A percentile compares a stretch with the other conserved stretches of the same genome.
Conservation (phyloP, 2,797 vertebrate genomes). For the Parambassis ranga region DNA sequence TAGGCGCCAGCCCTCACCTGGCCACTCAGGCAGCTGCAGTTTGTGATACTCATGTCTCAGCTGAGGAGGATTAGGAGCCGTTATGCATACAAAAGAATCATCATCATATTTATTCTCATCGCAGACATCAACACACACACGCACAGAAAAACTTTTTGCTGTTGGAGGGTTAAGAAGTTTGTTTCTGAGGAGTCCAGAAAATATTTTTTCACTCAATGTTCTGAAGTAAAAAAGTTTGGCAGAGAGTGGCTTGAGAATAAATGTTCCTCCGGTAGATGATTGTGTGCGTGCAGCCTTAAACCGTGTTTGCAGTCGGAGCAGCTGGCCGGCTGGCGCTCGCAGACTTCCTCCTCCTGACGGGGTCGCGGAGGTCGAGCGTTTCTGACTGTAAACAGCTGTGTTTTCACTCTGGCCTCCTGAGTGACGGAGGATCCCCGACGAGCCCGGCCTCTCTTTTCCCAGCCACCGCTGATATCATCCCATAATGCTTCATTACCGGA, state of each 20-base stretch:
- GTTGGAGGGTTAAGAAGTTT: no score
- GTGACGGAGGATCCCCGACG: constrained; percentile 9
- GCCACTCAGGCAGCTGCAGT: no score
- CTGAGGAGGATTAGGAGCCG: no score
- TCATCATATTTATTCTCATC: no score
- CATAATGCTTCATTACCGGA: constrained; percentile 56
- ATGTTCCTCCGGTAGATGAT: background rate
- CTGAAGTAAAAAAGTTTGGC: background rate
- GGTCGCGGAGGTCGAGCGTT: constrained; percentile 1
- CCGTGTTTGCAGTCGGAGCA: background rate
- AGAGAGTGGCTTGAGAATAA: background rate
- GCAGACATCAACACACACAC: no score
- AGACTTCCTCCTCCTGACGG: background rate
- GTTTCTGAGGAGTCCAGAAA: background rate
- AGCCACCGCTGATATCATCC: constrained; percentile 43
- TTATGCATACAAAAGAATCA: no score
- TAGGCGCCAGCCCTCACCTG: no score
- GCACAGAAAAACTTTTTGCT: no score
- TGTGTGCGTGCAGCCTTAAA: background rate
- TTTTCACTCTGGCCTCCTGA: constrained; percentile 12
- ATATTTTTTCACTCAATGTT: background rate
- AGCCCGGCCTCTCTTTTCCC: background rate
- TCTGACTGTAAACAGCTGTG: constrained; percentile 16
- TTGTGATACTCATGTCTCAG: no score
- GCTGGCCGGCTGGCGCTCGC: background rate